Percentiles rank a stretch among this genome's conserved stretches.
phyloP scores from a whole-genome alignment of 2,797 vertebrate species.

The Denticeps clupeoides region DNA sequence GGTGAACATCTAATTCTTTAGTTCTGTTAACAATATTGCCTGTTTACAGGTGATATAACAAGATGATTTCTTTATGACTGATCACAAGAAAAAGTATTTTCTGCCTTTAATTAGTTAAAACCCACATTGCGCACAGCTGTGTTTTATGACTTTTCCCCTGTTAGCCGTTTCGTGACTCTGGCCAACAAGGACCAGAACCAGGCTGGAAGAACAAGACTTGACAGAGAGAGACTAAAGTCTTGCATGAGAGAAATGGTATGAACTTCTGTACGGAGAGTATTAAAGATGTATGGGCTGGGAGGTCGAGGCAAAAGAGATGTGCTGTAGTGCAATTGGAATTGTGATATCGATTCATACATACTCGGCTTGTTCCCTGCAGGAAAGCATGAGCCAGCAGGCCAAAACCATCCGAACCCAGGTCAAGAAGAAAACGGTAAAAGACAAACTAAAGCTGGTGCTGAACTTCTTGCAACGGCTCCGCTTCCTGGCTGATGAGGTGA shows the following conservation, averaged over 20 bases:
- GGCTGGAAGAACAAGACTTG: constrained; percentile 73
- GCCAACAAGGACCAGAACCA: constrained; percentile 84
- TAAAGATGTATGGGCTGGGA: too few relatives aligned
- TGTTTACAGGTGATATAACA: background rate
- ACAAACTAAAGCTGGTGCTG: constrained; percentile 80
- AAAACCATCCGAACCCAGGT: constrained; percentile 77
- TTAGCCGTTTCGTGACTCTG: constrained; percentile 76
- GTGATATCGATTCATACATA: background rate
- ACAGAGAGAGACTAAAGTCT: constrained; percentile 84
- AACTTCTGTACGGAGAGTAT: too few relatives aligned
- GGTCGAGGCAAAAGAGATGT: too few relatives aligned
- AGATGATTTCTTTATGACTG: background rate
- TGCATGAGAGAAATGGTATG: constrained; percentile 87
- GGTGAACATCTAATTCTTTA: constrained; percentile 48
- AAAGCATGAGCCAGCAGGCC: constrained; percentile 85
- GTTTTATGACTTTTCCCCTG: too few relatives aligned
- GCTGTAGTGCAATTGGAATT: too few relatives aligned
- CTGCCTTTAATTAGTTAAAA: too few relatives aligned
- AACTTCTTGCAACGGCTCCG: constrained; percentile 88
- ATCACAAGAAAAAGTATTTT: background rate
- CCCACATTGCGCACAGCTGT: too few relatives aligned
- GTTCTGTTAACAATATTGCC: background rate
- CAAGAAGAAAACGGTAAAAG: constrained; percentile 81
- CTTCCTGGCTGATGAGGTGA: constrained; percentile 87
- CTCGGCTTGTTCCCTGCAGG: constrained; percentile 45